Evolutionary conservation across 2,888 invertebrate species (phyloP).

Genomic region (Nezara viridula): DNA sequence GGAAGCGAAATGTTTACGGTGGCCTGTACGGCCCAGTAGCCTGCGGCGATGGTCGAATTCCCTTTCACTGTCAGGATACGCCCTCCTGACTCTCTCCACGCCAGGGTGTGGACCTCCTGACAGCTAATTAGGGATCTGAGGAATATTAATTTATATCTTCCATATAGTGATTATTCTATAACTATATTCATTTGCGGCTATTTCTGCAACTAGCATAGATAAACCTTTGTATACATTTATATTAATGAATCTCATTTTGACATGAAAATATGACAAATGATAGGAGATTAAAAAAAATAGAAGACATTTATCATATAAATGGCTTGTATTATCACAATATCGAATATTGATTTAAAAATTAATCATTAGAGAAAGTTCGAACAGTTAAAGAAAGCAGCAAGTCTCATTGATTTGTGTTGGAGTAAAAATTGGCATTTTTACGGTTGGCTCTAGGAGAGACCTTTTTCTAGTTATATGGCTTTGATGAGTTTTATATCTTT

Average conservation of each 20-base stretch:
- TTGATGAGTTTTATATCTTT: too few relatives aligned
- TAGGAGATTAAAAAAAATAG: neutral
- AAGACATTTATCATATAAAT: neutral
- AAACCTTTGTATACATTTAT: neutral
- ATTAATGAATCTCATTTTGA: neutral
- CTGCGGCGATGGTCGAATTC: neutral
- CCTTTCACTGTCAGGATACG: conserved; percentile 19
- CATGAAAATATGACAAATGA: too few relatives aligned
- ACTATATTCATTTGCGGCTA: neutral
- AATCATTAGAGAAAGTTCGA: too few relatives aligned
- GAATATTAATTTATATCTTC: neutral
- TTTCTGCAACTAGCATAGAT: neutral
- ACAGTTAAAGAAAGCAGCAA: too few relatives aligned
- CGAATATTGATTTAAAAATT: too few relatives aligned
- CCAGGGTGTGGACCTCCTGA: neutral
- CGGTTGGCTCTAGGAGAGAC: too few relatives aligned
- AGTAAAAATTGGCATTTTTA: too few relatives aligned
- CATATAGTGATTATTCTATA: neutral
- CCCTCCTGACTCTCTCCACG: neutral
- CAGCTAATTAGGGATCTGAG: neutral
- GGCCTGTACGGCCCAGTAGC: neutral
- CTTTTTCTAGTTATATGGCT: too few relatives aligned
- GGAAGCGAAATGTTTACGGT: neutral
- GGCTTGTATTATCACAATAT: too few relatives aligned
- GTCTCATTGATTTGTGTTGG: too few relatives aligned